Evolutionary conservation across 2,797 vertebrate species (phyloP), one percentile per base, ranked within the genome.

Genomic region (Pantherophis alleghaniensis): DNA sequence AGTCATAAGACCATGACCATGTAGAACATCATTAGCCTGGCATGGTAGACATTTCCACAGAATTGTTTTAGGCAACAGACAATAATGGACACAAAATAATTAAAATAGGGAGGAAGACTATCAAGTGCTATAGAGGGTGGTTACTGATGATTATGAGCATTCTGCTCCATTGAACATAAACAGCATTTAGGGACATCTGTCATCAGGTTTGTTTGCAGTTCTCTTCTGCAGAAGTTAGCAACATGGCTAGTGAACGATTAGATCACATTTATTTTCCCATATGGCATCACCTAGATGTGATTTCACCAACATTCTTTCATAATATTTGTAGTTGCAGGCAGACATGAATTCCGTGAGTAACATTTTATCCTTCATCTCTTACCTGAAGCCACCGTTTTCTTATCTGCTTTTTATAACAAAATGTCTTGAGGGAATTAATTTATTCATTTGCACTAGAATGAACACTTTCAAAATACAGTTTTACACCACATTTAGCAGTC

Each of bases 401-500:
- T 1, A 9, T 24, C 90, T 74, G 16, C 37, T 9, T 4, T 66
- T 4, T 1, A 0, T 88, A 91, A 91, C 42, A 9, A 90, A 79
- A 60, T 87, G 22, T 42, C 93, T 91, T 83, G 12, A 88, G 69
- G 79, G 60, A 9, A 53, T 55, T 53, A 37, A 55, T 56, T 86
- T 13, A 20, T 53, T 14, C 22, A 7, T 10, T 63, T 87, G 42
- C 53, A 63, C 83, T 7, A 90, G 59, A 90, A 37, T 47, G 14
- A 91, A 69, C 12, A 60, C 79, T 86, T 96, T 51, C 59, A 69
- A 59, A 94, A 87, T 18, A n/a, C 92, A 42, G 92, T 69, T 69
- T 22, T 53, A n/a, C 18, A 83, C 20, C 86, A 93, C 47, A 90
- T 90, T 92, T 87, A 93, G 61, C 66, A 90, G 32, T 24, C 91